Percentiles rank a stretch among this genome's conserved stretches.
These are phyloP conservation scores for Campoplex capitator DNA, from an alignment of 2,888 invertebrate species.

Conservation along the genomic window DNA sequence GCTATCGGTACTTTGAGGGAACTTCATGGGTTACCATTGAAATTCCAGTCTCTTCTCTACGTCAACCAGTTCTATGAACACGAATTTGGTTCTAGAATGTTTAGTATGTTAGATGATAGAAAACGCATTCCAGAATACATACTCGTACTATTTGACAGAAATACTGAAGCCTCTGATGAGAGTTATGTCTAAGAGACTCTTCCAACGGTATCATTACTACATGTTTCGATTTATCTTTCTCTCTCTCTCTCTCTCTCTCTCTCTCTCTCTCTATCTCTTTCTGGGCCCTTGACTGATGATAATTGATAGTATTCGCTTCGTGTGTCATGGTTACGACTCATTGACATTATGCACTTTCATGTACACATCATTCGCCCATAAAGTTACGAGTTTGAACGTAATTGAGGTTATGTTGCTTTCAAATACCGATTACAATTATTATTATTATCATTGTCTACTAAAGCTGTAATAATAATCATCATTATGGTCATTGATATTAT, in stretches of 20 bases:
- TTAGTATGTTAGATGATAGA: neutral
- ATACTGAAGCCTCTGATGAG: conserved; percentile 14
- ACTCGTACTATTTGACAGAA: conserved; percentile 29
- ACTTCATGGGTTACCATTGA: conserved; percentile 12
- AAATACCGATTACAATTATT: neutral
- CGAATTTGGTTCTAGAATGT: neutral
- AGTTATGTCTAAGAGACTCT: neutral
- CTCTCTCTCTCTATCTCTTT: neutral
- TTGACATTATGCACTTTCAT: conserved; percentile 28
- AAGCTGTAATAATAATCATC: neutral
- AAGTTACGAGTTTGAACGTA: neutral
- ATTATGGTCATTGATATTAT: neutral
- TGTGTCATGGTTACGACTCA: conserved; percentile 35
- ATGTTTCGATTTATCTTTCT: neutral
- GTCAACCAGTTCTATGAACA: neutral
- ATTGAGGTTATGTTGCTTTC: conserved; percentile 3
- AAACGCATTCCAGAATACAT: conserved; percentile 6
- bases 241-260: neutral
- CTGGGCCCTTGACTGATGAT: conserved; percentile 2
- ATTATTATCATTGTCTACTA: neutral
- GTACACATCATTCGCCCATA: neutral
- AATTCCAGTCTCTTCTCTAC: neutral
- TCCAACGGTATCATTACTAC: conserved; percentile 3
- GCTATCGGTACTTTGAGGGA: conserved; percentile 28
- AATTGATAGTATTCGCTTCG: conserved; percentile 18